Base-by-base conservation (phyloP, 2,113 vertebrate genomes). In the Forbesichthys agassizii region DNA sequence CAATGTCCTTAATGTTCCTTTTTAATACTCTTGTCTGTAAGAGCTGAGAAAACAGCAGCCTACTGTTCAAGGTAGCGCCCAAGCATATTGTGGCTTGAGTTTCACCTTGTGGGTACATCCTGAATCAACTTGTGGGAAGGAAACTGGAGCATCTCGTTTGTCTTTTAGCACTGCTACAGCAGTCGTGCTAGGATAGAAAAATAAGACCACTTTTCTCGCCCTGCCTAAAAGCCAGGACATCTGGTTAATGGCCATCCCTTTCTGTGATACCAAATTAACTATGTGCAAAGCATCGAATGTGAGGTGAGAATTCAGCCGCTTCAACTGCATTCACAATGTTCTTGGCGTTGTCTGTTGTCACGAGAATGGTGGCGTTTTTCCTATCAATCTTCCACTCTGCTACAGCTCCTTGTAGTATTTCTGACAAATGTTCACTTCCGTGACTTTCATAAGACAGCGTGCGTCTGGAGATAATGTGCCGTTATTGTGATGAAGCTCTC, bases 51-150 rank as follows among this genome's bases (percentile, higher is more conserved):
- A 56, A 73, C 62, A 52, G 42, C 59, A 74, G 64, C 64, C 48
- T 61, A 48, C 56, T 66, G 55, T 59, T 73, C 64, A 53, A 73
- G 56, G 56, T 73, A 73, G 20, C 56, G 47, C 59, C 49, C 72
- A 47, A 74, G 66, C 72, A 54, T 74, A 33, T 67, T 16, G 33
- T 74, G 54, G 64, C 72, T 74, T 11, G 72, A 74, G 59, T 74
- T 74, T 61, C 66, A 70, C 61, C 74, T 76, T 13, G 61, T 65
- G 33, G 60, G 1, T n/a, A 66, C 66, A 70, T 66, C 68, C 68
- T 71, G 66, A 46, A 76, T 64, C 5, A 76, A 12, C 67, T 76
- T 76, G 47, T 70, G 74, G 46, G 48, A 49, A 58, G 48, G 20
- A 12, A 49, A 12, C 48, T 49, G 48, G 11, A 56, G 54, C 54